Evolutionary conservation across 2,888 invertebrate species (phyloP).

Genomic region (Brachyptera risi): DNA sequence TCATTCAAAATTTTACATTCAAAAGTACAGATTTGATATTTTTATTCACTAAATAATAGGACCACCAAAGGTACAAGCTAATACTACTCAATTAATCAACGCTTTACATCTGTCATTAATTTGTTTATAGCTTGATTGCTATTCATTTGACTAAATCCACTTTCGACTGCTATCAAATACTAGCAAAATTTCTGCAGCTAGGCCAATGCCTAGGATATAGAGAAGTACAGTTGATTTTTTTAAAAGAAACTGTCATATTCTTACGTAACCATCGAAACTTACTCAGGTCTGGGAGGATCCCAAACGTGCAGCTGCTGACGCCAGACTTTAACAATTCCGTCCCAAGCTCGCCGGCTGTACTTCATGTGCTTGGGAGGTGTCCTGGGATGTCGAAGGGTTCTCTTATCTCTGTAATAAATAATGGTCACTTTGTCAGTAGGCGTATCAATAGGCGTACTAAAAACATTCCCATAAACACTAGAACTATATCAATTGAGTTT

Average conservation of each 20-base stretch:
- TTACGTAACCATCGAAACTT: conserved; percentile 2
- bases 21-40: too few species aligned
- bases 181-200: too few species aligned
- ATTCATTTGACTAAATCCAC: too few species aligned
- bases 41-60: too few species aligned
- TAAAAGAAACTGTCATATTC: not conserved
- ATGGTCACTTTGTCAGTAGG: not conserved
- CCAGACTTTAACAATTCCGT: conserved; percentile 84
- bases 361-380: conserved; percentile 86
- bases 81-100: too few species aligned
- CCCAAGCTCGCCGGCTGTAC: conserved; percentile 91
- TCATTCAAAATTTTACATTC: too few species aligned
- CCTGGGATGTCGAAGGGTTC: conserved; percentile 71
- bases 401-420: conserved; percentile 42
- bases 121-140: too few species aligned
- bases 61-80: too few species aligned
- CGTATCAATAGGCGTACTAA: too few species aligned
- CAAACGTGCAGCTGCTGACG: conserved; percentile 76
- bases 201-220: not conserved
- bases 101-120: too few species aligned
- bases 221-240: not conserved
- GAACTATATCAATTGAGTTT: not conserved
- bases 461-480: not conserved
- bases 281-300: conserved; percentile 48
- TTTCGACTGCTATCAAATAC: too few species aligned